These are phyloP conservation scores for Odontesthes bonariensis DNA, from an alignment of 2,113 vertebrate genomes.

Conservation along the genomic window DNA sequence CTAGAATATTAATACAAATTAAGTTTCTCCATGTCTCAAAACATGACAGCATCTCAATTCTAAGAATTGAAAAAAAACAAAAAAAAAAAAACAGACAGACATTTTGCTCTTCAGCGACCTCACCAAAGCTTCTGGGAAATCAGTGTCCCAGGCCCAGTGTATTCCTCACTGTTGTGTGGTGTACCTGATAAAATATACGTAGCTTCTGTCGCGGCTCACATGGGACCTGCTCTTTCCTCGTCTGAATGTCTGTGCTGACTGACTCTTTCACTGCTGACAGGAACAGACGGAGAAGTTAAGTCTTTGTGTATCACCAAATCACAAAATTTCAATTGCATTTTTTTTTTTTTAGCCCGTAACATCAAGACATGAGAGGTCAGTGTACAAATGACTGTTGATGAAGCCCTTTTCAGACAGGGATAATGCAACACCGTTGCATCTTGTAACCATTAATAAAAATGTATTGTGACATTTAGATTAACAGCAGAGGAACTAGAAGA, in stretches of 20 bases:
- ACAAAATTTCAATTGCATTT: conserved; percentile 4
- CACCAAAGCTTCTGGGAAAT: conserved; percentile 4
- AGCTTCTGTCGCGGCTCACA: conserved; percentile 95
- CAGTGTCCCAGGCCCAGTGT: conserved; percentile 4
- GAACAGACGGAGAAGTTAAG: conserved; percentile 60
- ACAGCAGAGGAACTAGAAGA: no score
- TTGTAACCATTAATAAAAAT: neutral
- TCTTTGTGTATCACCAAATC: conserved; percentile 27
- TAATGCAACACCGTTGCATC: neutral
- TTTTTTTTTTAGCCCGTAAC: no score
- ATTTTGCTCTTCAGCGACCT: conserved; percentile 25
- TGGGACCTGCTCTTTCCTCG: conserved; percentile 91
- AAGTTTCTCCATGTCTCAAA: neutral
- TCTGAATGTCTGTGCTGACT: conserved; percentile 89
- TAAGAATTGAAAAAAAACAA: neutral
- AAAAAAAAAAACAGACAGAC: neutral
- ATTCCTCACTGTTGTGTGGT: conserved; percentile 8
- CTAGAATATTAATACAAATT: neutral
- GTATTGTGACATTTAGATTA: neutral
- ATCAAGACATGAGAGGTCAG: conserved; percentile 18
- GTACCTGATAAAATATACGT: conserved; percentile 98
- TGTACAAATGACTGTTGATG: conserved; percentile 1
- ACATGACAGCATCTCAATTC: conserved; percentile 15
- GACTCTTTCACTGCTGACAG: conserved; percentile 94
- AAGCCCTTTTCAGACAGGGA: conserved; percentile 25